A percentile compares a stretch with the other conserved stretches of the same genome.
These are phyloP conservation scores for Liolophura sinensis DNA, from an alignment of 1,140 invertebrate species.

Conservation along the genomic window DNA sequence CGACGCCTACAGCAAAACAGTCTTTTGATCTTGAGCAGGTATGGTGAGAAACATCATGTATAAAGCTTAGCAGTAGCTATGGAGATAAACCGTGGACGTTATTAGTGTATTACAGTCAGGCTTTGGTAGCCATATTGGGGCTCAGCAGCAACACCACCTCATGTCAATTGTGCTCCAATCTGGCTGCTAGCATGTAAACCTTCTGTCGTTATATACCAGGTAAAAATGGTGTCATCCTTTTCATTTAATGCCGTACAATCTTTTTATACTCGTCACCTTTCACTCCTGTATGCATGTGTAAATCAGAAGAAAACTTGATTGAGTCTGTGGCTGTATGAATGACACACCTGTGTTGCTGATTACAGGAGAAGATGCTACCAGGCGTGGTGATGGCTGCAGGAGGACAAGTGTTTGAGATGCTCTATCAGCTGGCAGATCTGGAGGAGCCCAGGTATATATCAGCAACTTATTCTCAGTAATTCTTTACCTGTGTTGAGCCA, in stretches of 20 bases:
- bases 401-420: slow-evolving; percentile 62
- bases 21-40: slow-evolving; percentile 53
- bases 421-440: slow-evolving; percentile 62
- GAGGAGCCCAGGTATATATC: slow-evolving; percentile 59
- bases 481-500: neutral
- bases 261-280: neutral
- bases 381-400: slow-evolving; percentile 64
- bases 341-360: neutral
- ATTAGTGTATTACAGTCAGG: no score
- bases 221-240: no score
- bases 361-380: slow-evolving; percentile 62
- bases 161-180: no score
- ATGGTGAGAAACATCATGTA: neutral
- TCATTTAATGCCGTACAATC: no score
- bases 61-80: neutral
- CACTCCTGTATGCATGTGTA: neutral
- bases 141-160: no score
- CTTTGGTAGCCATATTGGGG: no score
- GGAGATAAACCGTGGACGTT: no score
- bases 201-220: no score
- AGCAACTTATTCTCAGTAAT: neutral
- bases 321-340: neutral
- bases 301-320: neutral
- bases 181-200: no score
- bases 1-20: slow-evolving; percentile 42